phyloP scores from a whole-genome alignment of 23 tunicate genomes.

The Oikopleura albicans region DNA sequence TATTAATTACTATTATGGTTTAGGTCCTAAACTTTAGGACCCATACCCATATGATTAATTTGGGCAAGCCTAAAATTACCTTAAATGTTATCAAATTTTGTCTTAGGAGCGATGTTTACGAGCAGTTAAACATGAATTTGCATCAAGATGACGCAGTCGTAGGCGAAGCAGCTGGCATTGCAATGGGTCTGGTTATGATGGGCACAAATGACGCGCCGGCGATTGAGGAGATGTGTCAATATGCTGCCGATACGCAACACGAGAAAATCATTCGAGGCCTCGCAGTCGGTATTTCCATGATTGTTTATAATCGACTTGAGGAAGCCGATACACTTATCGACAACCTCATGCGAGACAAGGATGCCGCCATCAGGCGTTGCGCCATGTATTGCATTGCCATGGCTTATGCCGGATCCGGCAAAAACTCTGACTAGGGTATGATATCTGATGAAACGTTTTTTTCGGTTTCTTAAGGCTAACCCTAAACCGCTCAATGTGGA shows the following conservation, averaged over 20 bases:
- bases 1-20: too few species aligned
- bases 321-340: constrained; percentile 73
- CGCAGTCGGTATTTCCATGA: constrained; percentile 84
- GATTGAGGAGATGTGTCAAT: constrained; percentile 63
- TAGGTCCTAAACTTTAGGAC: too few species aligned
- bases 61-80: too few species aligned
- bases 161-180: constrained; percentile 97
- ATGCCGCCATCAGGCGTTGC: constrained; percentile 69
- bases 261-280: constrained; percentile 91
- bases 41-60: too few species aligned
- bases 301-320: constrained; percentile 79
- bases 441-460: too few species aligned
- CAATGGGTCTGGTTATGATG: constrained; percentile 95
- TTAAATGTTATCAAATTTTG: too few species aligned
- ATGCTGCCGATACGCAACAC: constrained; percentile 91
- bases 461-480: too few species aligned
- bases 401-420: constrained; percentile 97
- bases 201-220: constrained; percentile 64
- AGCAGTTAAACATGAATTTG: constrained; percentile 45
- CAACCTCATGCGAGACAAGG: constrained; percentile 57
- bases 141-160: constrained; percentile 91
- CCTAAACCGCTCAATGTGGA: too few species aligned
- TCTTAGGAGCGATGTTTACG: constrained; percentile 44
- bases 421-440: too few species aligned
- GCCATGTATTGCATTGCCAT: constrained; percentile 89